Conservation (phyloP, 2,888 invertebrate species). For the Trichogramma evanescens region DNA sequence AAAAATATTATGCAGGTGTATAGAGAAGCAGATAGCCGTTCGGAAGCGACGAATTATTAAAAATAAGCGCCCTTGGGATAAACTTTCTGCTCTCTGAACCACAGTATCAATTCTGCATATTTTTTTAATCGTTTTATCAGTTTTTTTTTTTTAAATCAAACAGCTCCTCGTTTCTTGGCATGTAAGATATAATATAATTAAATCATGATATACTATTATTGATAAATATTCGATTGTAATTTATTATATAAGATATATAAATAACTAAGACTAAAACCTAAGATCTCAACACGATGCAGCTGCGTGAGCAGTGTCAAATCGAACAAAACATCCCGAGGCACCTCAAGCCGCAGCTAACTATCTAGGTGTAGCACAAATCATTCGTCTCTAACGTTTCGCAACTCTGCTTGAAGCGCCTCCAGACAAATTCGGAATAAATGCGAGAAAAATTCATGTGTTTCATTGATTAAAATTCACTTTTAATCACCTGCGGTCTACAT, state of each 20-base stretch:
- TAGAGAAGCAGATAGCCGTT: too few relatives aligned
- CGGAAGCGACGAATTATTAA: too few relatives aligned
- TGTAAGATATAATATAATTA: constrained; percentile 7
- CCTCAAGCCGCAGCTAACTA: background rate
- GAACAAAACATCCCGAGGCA: constrained; percentile 14
- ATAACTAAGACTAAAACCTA: constrained; percentile 28
- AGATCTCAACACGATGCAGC: constrained; percentile 29
- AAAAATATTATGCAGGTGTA: too few relatives aligned
- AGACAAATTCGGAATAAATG: constrained; percentile 16
- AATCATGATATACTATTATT: background rate
- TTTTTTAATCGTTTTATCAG: too few relatives aligned
- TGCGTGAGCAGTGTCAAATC: constrained; percentile 27
- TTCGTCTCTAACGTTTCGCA: background rate
- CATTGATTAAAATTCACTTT: background rate
- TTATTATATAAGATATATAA: constrained; percentile 19
- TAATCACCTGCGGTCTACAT: too few relatives aligned
- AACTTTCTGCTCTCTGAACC: too few relatives aligned
- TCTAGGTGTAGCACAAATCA: background rate
- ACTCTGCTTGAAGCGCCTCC: constrained; percentile 14
- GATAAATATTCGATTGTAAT: background rate
- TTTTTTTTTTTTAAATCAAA: background rate
- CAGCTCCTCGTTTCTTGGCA: constrained; percentile 11
- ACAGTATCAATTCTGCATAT: too few relatives aligned
- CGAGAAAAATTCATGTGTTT: constrained; percentile 20
- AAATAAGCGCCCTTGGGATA: too few relatives aligned